Evolutionary conservation across 2,797 vertebrate genomes (phyloP), one percentile per base, ranked within the genome.

Genomic region (Chelonia mydas): DNA sequence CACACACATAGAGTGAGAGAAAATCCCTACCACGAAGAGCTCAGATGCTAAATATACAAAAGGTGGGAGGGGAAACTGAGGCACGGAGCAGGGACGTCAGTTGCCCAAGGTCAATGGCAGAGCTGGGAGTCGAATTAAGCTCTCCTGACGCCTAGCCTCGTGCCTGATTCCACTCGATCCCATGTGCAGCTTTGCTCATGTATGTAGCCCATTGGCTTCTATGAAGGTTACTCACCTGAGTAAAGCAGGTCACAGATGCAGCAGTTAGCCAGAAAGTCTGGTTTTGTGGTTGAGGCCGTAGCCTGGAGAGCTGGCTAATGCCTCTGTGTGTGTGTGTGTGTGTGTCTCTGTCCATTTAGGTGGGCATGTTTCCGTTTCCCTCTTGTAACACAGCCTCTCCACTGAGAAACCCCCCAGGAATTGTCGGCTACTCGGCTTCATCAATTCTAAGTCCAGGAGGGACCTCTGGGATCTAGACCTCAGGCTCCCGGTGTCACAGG

Each of bases 41-140:
- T 11, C n/a, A 23, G 65, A 41, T 3, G n/a, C 21, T 37, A 72
- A 72, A 72, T 37, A 41, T 72, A 41, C 19, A 72, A 72, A 68
- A 37, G 33, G 65, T 5, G 17, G 65, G 65, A 41, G 65, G n/a
- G 33, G n/a, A 72, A 72, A 72, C 65, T 11, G 65, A 72, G n/a
- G n/a, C n/a, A 41, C 2, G 1, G 17, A 5, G 16, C 4, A 8
- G 17, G 16, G n/a, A 21, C 2, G 65, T 5, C 17, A 37, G n/a
- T 41, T 72, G 16, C n/a, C 65, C n/a, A 11, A 41, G 19, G n/a
- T 68, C 17, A 37, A 11, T 3, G 17, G 65, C 17, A 17, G 65
- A 68, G n/a, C 65, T 37, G 65, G 19, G n/a, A 21, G 65, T 41
- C 37, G 10, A 37, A 72, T 72, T 72, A 4, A 21, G n/a, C n/a